A percentile compares a stretch with the other conserved stretches of the same genome.
Evolutionary conservation across 2,113 vertebrate species (phyloP).

Genomic region (Acanthisitta chloris): DNA sequence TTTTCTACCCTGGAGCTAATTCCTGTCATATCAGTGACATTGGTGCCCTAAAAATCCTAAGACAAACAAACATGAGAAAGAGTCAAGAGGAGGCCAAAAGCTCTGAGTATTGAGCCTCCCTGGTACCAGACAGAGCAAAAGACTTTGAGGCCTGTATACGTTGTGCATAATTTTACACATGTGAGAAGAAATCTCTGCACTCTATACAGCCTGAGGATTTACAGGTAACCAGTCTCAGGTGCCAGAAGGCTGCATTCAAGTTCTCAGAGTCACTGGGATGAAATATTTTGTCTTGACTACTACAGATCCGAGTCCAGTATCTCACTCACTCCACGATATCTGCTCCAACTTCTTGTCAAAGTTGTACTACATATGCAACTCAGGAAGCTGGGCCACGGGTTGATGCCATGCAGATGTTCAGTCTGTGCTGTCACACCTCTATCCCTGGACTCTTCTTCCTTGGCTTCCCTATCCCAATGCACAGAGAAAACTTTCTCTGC

Average conservation of each 20-base stretch:
- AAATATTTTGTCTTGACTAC: background rate
- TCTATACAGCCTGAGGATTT: background rate
- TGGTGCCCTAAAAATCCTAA: background rate
- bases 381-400: too few species aligned
- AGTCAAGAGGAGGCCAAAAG: background rate
- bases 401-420: background rate
- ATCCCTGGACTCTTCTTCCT: background rate
- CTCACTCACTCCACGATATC: background rate
- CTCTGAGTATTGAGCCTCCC: background rate
- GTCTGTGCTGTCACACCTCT: background rate
- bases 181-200: background rate
- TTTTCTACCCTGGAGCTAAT: background rate
- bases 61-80: background rate
- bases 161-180: background rate
- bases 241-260: background rate
- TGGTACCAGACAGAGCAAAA: background rate
- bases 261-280: background rate
- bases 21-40: background rate
- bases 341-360: background rate
- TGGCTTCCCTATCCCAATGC: background rate
- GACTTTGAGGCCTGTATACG: background rate
- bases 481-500: background rate
- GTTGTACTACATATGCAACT: fast-evolving
- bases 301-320: background rate
- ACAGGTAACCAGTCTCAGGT: background rate